A percentile compares a stretch with the other conserved stretches of the same genome.
Conservation (phyloP, 2,113 vertebrate genomes). For the Chlorodrepanis virens region DNA sequence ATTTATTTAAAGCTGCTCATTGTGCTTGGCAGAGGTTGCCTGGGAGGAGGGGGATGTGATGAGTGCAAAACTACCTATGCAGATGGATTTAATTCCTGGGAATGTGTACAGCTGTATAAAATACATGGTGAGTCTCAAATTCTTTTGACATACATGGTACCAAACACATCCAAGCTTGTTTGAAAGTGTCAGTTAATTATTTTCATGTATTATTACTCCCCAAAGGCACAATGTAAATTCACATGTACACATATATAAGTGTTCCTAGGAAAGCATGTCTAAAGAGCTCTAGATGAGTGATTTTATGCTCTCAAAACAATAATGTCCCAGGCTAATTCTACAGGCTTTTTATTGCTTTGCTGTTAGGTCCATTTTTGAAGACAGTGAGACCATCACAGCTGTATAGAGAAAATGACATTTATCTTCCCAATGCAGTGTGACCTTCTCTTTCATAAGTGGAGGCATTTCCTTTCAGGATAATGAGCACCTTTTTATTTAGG, state of each 20-base stretch:
- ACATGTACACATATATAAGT: neutral
- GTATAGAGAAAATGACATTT: neutral
- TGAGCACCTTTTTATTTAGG: constrained; percentile 19
- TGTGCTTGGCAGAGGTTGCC: neutral
- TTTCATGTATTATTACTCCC: neutral
- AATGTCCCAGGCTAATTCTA: neutral
- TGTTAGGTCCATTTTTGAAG: neutral
- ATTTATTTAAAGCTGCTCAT: neutral
- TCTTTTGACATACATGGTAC: neutral
- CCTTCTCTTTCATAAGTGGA: neutral
- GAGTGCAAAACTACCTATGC: neutral
- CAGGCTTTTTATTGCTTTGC: neutral
- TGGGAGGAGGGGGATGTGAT: neutral
- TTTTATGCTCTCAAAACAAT: neutral
- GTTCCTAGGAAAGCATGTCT: neutral
- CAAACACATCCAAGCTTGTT: neutral
- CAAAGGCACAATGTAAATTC: neutral
- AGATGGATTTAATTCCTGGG: neutral
- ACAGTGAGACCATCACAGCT: neutral
- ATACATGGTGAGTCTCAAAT: neutral
- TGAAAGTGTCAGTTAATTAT: neutral
- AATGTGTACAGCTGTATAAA: neutral
- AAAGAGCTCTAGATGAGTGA: neutral
- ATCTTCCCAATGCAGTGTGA: neutral
- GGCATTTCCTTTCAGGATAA: constrained; percentile 7